These are phyloP conservation scores for Epistrophe grossulariae DNA, from an alignment of 2,888 invertebrate genomes.

Conservation along the genomic window DNA sequence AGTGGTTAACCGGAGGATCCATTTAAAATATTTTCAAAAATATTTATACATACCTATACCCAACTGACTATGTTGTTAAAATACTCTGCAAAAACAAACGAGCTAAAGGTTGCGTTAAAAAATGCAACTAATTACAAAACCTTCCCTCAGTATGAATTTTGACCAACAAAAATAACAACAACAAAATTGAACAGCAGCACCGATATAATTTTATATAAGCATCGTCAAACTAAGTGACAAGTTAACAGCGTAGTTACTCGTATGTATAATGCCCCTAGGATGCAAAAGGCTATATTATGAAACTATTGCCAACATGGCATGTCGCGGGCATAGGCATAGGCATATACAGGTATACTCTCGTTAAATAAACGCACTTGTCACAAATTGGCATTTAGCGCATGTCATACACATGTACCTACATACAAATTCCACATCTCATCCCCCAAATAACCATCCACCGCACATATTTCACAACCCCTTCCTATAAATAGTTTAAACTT, in stretches of 20 bases:
- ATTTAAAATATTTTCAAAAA: constrained; percentile 67
- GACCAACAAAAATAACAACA: constrained; percentile 20
- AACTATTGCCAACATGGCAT: constrained; percentile 45
- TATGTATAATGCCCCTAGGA: constrained; percentile 16
- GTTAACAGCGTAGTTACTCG: not conserved
- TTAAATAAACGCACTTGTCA: constrained; percentile 70
- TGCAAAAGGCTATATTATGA: constrained; percentile 8
- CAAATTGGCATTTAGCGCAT: constrained; percentile 76
- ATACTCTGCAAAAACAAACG: constrained; percentile 34
- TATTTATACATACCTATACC: not conserved
- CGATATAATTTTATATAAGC: constrained; percentile 29
- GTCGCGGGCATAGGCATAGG: constrained; percentile 35
- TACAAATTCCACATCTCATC: constrained; percentile 8
- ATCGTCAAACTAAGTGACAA: constrained; percentile 52
- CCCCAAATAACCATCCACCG: constrained; percentile 29
- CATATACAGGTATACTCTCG: not conserved
- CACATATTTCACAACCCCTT: constrained; percentile 17
- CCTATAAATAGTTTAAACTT: constrained; percentile 62
- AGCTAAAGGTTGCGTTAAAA: constrained; percentile 63
- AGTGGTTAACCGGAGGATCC: constrained; percentile 70
- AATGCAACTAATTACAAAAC: constrained; percentile 72
- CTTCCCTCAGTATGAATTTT: not conserved
- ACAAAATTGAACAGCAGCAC: constrained; percentile 38
- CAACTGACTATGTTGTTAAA: constrained; percentile 22
- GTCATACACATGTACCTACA: constrained; percentile 57